Evolutionary conservation across 2,888 invertebrate species (phyloP), one percentile per base, ranked within the genome.

Genomic region (Amiota mariae): DNA sequence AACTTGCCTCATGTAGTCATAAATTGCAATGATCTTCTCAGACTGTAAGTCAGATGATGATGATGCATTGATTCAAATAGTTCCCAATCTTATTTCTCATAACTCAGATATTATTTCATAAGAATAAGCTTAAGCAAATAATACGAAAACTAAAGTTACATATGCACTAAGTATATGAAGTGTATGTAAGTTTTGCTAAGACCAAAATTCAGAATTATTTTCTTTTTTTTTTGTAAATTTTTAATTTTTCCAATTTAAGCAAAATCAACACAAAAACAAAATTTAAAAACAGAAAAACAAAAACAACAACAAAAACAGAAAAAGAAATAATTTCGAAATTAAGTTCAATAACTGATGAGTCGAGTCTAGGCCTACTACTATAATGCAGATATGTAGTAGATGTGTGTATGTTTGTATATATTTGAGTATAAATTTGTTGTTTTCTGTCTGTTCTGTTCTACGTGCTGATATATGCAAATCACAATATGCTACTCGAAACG

Each of bases 331-430:
- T 68, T 68, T 68, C 67, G 67, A 68, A 68, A 68, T 51, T 36
- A 68, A 68, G 54, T 68, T 68, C 67, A 68, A 68, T 68, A 68
- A 68, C 67, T 68, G 67, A 68, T 68, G 67, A 68, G 54, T 68
- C 54, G 36, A 68, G 67, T 68, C 67, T 68, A 68, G 67, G 67
- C 54, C 67, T 68, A n/a, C n/a, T n/a, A n/a, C n/a, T n/a, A 66
- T 13, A 13, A 68, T 47, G 24, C 51, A 49, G 12, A 36, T 63
- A n/a, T n/a, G n/a, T n/a, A 36, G 59, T 57, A 12, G 9, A 15
- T 57, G 9, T 51, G 51, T 51, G n/a, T 61, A 1, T 20, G 4
- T 67, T 8, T 66, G n/a, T n/a, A 48, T 67, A 3, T 48, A 8
- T 49, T 49, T 15, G 15, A 4, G 46, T n/a, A 48, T 10, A 11